Base-by-base conservation (phyloP, 2,888 invertebrate species). In the Tethea ocularis region DNA sequence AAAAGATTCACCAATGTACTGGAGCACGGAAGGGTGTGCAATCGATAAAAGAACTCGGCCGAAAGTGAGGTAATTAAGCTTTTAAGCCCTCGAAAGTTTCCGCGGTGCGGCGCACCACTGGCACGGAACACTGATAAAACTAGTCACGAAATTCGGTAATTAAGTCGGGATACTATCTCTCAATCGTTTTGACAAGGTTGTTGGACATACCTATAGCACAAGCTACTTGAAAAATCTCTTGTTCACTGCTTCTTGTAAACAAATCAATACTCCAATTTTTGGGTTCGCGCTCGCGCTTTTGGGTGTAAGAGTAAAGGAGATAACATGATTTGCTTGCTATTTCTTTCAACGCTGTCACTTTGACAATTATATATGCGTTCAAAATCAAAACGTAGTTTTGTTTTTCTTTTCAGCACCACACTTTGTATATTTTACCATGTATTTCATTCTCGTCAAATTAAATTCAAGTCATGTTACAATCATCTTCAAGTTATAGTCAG, bases 1-100 rank as follows among this genome's bases (percentile, higher is more conserved):
- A 66, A 77, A 74, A 74, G 74, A 73, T 71, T 73, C 72, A 75
- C 77, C 59, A 64, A 72, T 77, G 79, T 77, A 77, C 72, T 75
- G 76, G 80, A 77, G 77, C 85, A 82, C 85, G 79, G 73, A 78
- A 80, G 74, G 74, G 80, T 80, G 74, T 80, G 78, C 72, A 88
- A 93, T 93, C 93, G 89, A 92, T 93, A 91, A 86, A 88, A 87
- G 86, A 83, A 86, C 83, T 83, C 84, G 77, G 77, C 80, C 78
- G 67, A 75, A 80, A 78, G 81, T 78, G 73, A 72, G 75, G 80
- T 84, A 87, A 88, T 89, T 86, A 87, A 77, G 84, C 84, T 88
- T 84, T 82, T 78, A 86, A 78, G 71, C 78, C 77, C 82, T 82
- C 78, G 74, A 81, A 88, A 86, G 78, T 88, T 84, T 54, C 66